Percentiles rank a stretch among this genome's conserved stretches.
phyloP scores from a whole-genome alignment of 1,140 invertebrate species.

The Euura saliciscinereae region DNA sequence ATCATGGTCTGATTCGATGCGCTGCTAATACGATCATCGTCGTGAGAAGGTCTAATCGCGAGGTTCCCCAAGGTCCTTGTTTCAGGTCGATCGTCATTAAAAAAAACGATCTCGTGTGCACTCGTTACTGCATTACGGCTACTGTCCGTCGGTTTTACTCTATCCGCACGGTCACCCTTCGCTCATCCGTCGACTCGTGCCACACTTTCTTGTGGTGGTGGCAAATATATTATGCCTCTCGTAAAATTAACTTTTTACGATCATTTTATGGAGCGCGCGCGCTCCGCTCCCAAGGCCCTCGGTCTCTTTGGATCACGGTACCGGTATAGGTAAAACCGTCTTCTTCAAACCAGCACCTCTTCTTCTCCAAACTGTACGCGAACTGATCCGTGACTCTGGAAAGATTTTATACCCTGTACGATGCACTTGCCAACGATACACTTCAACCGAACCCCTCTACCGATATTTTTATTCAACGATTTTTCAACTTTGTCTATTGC shows the following conservation, averaged over 20 bases:
- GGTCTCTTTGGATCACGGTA: conserved; percentile 9
- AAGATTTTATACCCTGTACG: no score
- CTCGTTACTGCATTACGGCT: background rate
- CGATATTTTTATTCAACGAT: no score
- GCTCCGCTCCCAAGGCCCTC: conserved; percentile 28
- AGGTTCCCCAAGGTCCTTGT: no score
- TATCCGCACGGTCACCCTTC: conserved; percentile 20
- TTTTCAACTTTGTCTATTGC: no score
- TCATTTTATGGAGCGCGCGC: conserved; percentile 56
- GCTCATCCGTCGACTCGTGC: conserved; percentile 18
- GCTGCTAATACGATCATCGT: no score
- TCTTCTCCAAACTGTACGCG: background rate
- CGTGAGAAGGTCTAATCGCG: no score
- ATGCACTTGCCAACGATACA: no score
- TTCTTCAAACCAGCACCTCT: background rate
- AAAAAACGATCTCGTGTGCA: background rate
- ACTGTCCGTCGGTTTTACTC: background rate
- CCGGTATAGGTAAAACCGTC: background rate
- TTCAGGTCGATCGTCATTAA: no score
- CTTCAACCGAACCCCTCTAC: no score
- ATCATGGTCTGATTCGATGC: no score
- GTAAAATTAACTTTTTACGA: conserved; percentile 64
- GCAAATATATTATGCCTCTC: conserved; percentile 61
- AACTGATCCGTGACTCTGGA: background rate
- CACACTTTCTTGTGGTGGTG: conserved; percentile 38